Percentiles rank a stretch among this genome's conserved stretches.
phyloP scores from a whole-genome alignment of 2,888 invertebrate genomes.

The Carterocephalus palaemon region DNA sequence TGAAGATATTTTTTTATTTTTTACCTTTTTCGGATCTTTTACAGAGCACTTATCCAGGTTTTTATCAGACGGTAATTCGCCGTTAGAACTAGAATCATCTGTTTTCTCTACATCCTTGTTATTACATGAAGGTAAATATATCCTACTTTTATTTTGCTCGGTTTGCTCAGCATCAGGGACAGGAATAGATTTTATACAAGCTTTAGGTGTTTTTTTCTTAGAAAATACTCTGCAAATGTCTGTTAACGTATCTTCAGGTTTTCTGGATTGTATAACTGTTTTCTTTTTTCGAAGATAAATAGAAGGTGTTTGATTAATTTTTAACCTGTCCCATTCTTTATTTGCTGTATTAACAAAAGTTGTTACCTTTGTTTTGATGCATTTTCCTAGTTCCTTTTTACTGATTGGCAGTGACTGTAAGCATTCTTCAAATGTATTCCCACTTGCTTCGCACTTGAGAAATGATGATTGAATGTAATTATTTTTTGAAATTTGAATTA shows the following conservation, averaged over 20 bases:
- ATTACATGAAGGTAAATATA: no score
- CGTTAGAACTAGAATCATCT: no score
- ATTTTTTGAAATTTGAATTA: slow-evolving; percentile 31
- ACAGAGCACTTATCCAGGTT: no score
- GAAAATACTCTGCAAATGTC: slow-evolving; percentile 28
- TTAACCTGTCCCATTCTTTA: slow-evolving; percentile 26
- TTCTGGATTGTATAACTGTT: slow-evolving; percentile 16
- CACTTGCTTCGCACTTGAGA: slow-evolving; percentile 30
- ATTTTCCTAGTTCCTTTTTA: slow-evolving; percentile 22
- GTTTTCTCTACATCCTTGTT: no score
- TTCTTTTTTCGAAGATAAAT: slow-evolving; percentile 25
- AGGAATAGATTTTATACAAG: slow-evolving; percentile 27
- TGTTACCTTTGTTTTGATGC: slow-evolving; percentile 26
- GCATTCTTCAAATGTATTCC: slow-evolving; percentile 25
- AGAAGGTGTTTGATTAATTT: slow-evolving; percentile 28
- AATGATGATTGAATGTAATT: slow-evolving; percentile 31
- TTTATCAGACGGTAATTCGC: no score
- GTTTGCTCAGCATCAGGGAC: slow-evolving; percentile 14
- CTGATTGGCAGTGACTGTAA: slow-evolving; percentile 25
- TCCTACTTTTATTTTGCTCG: no score
- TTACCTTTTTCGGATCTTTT: no score
- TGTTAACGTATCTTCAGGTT: slow-evolving; percentile 27
- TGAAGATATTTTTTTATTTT: no score
- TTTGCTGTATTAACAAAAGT: slow-evolving; percentile 26
- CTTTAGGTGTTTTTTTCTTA: slow-evolving; percentile 24